A percentile compares a stretch with the other conserved stretches of the same genome.
Conservation (phyloP, 1,140 invertebrate genomes). For the Sweltsa coloradensis region DNA sequence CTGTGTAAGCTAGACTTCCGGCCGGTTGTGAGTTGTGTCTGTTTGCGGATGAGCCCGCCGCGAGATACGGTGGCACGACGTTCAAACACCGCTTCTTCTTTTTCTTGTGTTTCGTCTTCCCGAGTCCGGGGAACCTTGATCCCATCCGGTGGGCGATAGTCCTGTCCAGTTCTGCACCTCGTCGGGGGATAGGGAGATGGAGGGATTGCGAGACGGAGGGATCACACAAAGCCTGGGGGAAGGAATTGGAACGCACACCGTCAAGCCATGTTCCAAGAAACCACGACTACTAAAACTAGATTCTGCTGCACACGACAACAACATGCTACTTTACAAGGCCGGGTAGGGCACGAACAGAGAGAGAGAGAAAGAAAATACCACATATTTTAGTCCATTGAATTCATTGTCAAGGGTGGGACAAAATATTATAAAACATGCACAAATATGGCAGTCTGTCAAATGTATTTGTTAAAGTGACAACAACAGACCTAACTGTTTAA, state of each 20-base stretch:
- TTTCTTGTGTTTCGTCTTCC: background rate
- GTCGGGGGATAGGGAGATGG: background rate
- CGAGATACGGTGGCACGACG: slow-evolving; percentile 2
- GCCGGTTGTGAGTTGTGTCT: background rate
- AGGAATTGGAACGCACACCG: background rate
- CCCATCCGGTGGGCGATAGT: background rate
- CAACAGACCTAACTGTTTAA: no score
- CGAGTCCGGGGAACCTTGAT: background rate
- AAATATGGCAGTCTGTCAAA: no score
- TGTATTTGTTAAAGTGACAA: no score
- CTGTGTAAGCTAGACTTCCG: no score
- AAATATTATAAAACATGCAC: no score
- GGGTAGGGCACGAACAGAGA: background rate
- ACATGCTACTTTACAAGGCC: slow-evolving; percentile 5
- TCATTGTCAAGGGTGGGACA: background rate
- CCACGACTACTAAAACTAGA: background rate
- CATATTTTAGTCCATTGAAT: slow-evolving; percentile 6
- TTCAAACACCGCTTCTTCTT: background rate
- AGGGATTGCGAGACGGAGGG: background rate
- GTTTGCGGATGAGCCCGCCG: background rate
- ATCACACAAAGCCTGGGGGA: slow-evolving; percentile 9
- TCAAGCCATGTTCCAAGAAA: background rate
- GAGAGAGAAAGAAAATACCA: slow-evolving; percentile 5
- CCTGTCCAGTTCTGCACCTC: no score
- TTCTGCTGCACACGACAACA: background rate